phyloP scores from a whole-genome alignment of 2,797 vertebrate species.

The Rhynchotus rufescens region DNA sequence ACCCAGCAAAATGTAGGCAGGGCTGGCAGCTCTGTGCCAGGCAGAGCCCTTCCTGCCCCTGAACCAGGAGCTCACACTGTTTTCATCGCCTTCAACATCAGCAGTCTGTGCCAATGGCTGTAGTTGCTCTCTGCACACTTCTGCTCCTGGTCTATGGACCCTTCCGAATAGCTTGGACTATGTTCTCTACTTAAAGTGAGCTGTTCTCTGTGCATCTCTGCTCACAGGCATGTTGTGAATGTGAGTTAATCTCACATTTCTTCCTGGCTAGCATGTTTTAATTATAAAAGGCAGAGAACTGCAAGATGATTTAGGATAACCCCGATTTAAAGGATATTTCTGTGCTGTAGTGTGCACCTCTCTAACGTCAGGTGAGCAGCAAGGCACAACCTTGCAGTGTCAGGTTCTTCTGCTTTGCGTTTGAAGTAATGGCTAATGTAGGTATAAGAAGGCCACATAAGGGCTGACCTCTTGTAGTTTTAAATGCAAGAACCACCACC shows the following conservation, averaged over 20 bases:
- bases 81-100: background rate
- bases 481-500: background rate
- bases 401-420: background rate
- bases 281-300: slow-evolving; percentile 55
- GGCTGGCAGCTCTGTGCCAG: background rate
- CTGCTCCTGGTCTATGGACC: background rate
- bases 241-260: slow-evolving; percentile 56
- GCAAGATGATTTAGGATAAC: slow-evolving; percentile 43
- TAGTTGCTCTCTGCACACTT: background rate
- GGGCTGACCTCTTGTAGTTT: slow-evolving; percentile 1
- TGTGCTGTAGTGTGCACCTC: background rate
- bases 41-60: background rate
- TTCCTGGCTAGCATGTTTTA: slow-evolving; percentile 63
- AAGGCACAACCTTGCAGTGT: background rate
- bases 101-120: background rate
- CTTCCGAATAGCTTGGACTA: slow-evolving; percentile 43
- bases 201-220: slow-evolving; percentile 56
- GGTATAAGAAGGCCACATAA: background rate
- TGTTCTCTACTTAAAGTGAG: slow-evolving; percentile 35
- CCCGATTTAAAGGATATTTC: slow-evolving; percentile 59
- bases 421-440: background rate
- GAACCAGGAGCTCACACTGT: background rate
- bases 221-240: slow-evolving; percentile 51
- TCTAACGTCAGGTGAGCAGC: background rate
- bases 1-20: background rate